phyloP scores from a whole-genome alignment of 2,888 invertebrate genomes.

The Scaeva pyrastri region DNA sequence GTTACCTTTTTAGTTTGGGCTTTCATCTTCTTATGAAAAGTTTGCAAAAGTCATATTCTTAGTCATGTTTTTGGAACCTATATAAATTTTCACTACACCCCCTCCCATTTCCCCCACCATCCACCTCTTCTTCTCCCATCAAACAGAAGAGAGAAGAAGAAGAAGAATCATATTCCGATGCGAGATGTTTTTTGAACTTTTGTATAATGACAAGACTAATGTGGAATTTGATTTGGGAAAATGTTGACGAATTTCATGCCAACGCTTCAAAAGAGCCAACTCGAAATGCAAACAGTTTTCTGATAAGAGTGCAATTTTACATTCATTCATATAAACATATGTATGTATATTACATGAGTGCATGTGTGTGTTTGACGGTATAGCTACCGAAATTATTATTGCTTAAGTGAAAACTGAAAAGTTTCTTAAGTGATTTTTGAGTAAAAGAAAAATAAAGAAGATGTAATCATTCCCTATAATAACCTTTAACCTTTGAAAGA shows the following conservation, averaged over 20 bases:
- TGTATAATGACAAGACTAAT: constrained; percentile 51
- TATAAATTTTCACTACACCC: too few species aligned
- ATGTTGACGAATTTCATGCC: constrained; percentile 39
- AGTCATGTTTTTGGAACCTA: neutral
- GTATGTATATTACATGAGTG: too few species aligned
- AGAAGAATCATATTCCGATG: too few species aligned
- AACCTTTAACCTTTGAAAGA: too few species aligned
- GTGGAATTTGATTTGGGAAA: constrained; percentile 58
- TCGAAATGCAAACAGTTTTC: constrained; percentile 51
- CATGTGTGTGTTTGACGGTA: too few species aligned
- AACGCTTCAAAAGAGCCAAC: constrained; percentile 8
- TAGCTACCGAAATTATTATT: too few species aligned
- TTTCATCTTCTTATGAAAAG: constrained; percentile 65
- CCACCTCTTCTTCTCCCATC: neutral
- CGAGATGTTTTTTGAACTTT: constrained; percentile 61
- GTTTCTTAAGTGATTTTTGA: constrained; percentile 1
- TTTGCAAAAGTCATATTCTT: constrained; percentile 41
- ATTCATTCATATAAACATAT: too few species aligned
- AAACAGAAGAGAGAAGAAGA: too few species aligned
- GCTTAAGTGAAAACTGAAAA: neutral
- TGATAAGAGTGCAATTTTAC: constrained; percentile 19
- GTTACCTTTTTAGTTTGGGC: constrained; percentile 56
- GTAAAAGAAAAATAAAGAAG: neutral
- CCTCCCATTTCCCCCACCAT: neutral
- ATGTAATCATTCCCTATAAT: too few species aligned